Evolutionary conservation across 1,140 invertebrate species (phyloP).

Genomic region (Musca domestica): DNA sequence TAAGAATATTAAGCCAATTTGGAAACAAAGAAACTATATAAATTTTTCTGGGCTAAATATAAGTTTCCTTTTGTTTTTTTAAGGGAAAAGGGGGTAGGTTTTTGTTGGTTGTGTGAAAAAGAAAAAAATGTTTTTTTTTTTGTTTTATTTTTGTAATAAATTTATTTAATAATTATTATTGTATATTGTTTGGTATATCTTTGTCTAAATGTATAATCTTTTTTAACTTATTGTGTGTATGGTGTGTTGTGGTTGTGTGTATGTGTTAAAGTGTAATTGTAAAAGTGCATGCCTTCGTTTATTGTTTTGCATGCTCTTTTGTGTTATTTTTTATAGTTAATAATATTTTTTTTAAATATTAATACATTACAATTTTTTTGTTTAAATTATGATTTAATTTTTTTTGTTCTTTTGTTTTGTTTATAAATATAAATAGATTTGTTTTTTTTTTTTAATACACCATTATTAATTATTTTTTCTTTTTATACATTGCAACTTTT

Average conservation of each 20-base stretch:
- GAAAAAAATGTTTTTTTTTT: background rate
- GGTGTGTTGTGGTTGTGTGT: background rate
- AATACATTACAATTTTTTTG: constrained; percentile 1
- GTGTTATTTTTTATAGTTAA: background rate
- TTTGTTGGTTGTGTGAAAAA: background rate
- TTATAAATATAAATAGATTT: constrained; percentile 23
- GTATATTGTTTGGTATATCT: constrained; percentile 22
- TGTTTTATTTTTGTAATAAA: background rate
- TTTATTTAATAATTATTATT: constrained; percentile 21
- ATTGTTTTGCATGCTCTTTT: background rate
- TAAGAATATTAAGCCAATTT: background rate
- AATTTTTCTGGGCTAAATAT: background rate
- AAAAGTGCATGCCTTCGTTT: background rate
- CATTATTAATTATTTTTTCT: constrained; percentile 14
- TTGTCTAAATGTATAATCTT: constrained; percentile 10
- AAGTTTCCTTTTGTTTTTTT: background rate
- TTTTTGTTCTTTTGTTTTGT: background rate
- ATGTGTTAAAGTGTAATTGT: background rate
- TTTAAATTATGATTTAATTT: constrained; percentile 12
- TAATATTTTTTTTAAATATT: background rate
- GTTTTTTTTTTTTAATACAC: constrained; percentile 16
- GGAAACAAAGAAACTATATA: background rate
- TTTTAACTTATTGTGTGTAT: background rate
- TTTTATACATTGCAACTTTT: constrained; percentile 20
- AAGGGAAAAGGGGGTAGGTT: background rate